Percentiles rank a stretch among this genome's conserved stretches.
Conservation (phyloP, 2,888 invertebrate species). For the Caenorhabditis sp. region DNA sequence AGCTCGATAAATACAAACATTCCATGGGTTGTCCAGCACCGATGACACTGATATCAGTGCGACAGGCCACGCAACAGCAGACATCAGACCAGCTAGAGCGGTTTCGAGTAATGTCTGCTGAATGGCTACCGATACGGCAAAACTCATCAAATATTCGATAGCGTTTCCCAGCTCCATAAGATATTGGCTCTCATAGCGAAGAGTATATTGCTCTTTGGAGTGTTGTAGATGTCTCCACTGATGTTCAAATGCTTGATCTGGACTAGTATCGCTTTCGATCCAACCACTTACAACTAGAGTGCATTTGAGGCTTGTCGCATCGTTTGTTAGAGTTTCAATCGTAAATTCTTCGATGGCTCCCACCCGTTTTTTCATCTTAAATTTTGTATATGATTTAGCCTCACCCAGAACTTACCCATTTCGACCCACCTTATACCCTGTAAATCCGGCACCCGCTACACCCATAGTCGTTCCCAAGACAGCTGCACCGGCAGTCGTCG, state of each 20-base stretch:
- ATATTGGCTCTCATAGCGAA: slow-evolving; percentile 71
- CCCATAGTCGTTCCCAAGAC: slow-evolving; percentile 77
- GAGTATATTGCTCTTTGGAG: slow-evolving; percentile 78
- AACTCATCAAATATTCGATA: slow-evolving; percentile 77
- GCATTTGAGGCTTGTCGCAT: slow-evolving; percentile 74
- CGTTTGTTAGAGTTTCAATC: slow-evolving; percentile 75
- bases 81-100: slow-evolving; percentile 77
- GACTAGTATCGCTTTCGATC: slow-evolving; percentile 75
- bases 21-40: slow-evolving; percentile 79
- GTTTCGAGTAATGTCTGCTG: slow-evolving; percentile 79
- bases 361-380: slow-evolving; percentile 78
- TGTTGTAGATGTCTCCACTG: slow-evolving; percentile 77
- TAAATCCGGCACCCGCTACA: slow-evolving; percentile 79
- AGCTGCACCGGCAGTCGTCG: slow-evolving; percentile 75
- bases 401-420: neutral
- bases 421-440: slow-evolving; percentile 72
- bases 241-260: slow-evolving; percentile 71
- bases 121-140: slow-evolving; percentile 75
- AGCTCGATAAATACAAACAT: slow-evolving; percentile 77
- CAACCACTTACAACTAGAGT: slow-evolving; percentile 79
- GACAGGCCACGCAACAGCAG: slow-evolving; percentile 78
- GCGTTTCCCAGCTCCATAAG: slow-evolving; percentile 72
- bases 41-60: slow-evolving; percentile 76
- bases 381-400: neutral
- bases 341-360: slow-evolving; percentile 79